A percentile compares a stretch with the other conserved stretches of the same genome.
Evolutionary conservation across 2,888 invertebrate species (phyloP).

Genomic region (Oscheius sp.): DNA sequence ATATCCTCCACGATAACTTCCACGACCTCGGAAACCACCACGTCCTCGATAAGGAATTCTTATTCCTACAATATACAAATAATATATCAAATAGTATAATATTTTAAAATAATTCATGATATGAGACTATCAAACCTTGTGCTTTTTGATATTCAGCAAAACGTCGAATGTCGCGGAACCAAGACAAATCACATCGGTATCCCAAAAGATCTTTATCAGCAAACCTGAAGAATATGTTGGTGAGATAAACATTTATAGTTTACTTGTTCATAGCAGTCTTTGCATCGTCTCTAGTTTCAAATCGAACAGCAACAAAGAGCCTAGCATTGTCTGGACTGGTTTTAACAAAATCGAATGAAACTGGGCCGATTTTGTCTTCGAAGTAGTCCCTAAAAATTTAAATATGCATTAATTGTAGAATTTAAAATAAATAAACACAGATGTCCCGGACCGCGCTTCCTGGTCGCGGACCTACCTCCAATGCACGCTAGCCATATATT

Average conservation of each 20-base stretch:
- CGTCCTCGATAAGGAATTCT: constrained; percentile 14
- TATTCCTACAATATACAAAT: constrained; percentile 9
- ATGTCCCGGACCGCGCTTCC: background rate
- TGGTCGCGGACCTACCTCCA: constrained; percentile 15
- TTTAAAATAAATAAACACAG: background rate
- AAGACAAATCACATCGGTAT: constrained; percentile 61
- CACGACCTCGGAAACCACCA: constrained; percentile 24
- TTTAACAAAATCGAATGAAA: constrained; percentile 72
- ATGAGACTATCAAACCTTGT: constrained; percentile 11
- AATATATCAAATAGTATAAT: background rate
- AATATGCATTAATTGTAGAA: background rate
- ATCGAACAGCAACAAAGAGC: constrained; percentile 70
- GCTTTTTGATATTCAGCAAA: constrained; percentile 47
- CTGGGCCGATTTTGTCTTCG: constrained; percentile 66
- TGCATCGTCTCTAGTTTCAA: constrained; percentile 67
- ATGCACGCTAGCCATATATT: background rate
- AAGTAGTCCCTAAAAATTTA: constrained; percentile 67
- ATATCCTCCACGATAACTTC: constrained; percentile 21
- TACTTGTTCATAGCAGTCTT: constrained; percentile 63
- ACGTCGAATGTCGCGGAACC: constrained; percentile 71
- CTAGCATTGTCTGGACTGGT: constrained; percentile 56
- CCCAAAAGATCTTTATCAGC: constrained; percentile 62
- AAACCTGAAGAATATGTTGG: constrained; percentile 55
- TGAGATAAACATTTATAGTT: constrained; percentile 19
- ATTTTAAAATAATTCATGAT: background rate